Evolutionary conservation across 2,113 vertebrate genomes (phyloP), one percentile per base, ranked within the genome.

Genomic region (Myotis yumanensis): DNA sequence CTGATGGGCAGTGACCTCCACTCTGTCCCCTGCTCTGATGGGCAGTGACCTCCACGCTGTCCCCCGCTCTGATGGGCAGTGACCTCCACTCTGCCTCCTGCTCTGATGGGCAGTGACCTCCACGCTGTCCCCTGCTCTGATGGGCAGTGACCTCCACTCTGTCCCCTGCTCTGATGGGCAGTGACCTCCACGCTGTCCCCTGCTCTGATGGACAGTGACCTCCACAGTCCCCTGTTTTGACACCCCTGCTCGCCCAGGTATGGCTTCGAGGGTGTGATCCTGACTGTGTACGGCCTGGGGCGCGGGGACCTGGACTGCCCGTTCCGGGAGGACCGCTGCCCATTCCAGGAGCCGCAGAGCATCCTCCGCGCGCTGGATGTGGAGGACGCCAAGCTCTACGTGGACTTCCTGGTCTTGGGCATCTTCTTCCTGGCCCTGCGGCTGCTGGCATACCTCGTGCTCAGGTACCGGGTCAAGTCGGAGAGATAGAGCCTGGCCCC

Each of bases 271-370:
- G 99, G 99, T 0, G 99, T 99, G 91, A 99, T 99, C 93, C 99
- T 99, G 82, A 99, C 99, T 40, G 99, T 99, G 97, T 99, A 99
- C 5, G 99, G 99, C 87, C 99, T 99, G 99, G 99, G 99, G 94
- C 99, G 99, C 0, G 98, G 98, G 11, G 98, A 99, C 69, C 98
- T 99, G 97, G 98, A 99, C 86, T 99, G 99, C 98, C 98, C 98
- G 0, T 28, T 28, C 23, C 59, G 59, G 10, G 98, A 98, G 17
- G 87, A 97, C 0, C 98, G 97, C 77, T 99, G 99, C 95, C 99
- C 99, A 14, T 99, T 99, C 98, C 99, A 98, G 97, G 98, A 99
- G 28, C 99, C 99, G 1, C 98, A 98, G 96, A 99, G 98, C 96
- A 99, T 99, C 90, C 98, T 99, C 87, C 99, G 98, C 97, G 98